These are phyloP conservation scores for Ommatoiulus sabulosus DNA, from an alignment of 2,888 invertebrate species.

Conservation along the genomic window DNA sequence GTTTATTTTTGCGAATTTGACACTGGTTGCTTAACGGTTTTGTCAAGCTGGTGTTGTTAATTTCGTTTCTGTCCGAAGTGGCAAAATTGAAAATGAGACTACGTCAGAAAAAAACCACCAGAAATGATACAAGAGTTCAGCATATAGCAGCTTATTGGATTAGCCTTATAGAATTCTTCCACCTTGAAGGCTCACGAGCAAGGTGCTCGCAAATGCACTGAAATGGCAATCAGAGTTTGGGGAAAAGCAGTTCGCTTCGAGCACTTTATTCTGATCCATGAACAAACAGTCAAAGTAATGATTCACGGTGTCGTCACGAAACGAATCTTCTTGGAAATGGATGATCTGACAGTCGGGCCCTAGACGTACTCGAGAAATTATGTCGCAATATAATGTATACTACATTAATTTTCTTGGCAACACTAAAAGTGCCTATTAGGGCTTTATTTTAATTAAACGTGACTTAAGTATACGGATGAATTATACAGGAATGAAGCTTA, in stretches of 20 bases:
- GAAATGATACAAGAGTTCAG: too few species aligned
- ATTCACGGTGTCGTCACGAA: constrained; percentile 24
- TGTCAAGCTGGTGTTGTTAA: background rate
- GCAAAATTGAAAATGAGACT: background rate
- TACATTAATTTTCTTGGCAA: too few species aligned
- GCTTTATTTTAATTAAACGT: too few species aligned
- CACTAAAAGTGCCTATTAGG: too few species aligned
- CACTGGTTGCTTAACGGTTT: background rate
- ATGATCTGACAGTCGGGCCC: background rate
- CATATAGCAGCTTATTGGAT: too few species aligned
- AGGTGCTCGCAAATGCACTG: background rate
- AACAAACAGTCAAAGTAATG: constrained; percentile 2
- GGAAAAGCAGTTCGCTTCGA: background rate
- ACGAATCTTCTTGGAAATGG: background rate
- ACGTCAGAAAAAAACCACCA: background rate
- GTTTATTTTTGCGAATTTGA: background rate
- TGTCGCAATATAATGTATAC: background rate
- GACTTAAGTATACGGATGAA: too few species aligned
- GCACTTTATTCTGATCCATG: background rate
- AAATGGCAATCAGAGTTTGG: constrained; percentile 1
- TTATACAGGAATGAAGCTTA: too few species aligned
- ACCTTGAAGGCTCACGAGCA: background rate
- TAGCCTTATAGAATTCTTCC: background rate
- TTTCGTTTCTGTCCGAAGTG: background rate
- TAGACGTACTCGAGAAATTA: background rate